Conservation (phyloP, 2,797 vertebrate species). For the Thripadectes ignobilis region DNA sequence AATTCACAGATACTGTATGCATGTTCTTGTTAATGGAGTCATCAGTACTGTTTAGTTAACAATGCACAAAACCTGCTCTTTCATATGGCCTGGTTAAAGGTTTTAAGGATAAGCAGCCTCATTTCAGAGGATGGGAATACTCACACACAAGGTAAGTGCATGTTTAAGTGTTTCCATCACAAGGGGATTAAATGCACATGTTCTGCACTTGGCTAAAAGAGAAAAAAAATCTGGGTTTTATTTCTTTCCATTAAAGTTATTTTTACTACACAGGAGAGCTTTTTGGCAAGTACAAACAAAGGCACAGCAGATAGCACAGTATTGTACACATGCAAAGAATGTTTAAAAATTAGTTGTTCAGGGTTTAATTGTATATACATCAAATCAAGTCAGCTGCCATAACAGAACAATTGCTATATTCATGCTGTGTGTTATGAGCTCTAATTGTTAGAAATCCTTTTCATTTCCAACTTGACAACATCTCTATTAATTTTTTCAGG, state of each 20-base stretch:
- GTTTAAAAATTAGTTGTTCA: not conserved
- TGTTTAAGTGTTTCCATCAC: not conserved
- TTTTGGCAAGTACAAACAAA: not conserved
- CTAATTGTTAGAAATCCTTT: not conserved
- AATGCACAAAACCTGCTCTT: constrained; percentile 44
- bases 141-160: not conserved
- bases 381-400: not conserved
- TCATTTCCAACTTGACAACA: not conserved
- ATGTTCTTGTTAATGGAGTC: constrained; percentile 51
- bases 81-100: not conserved
- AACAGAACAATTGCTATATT: not conserved
- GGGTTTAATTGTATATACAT: not conserved
- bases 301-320: not conserved
- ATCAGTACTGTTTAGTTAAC: constrained; percentile 58
- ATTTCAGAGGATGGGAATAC: not conserved
- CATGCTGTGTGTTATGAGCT: not conserved
- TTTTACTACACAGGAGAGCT: not conserved
- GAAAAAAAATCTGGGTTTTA: not conserved
- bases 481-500: not conserved
- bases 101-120: not conserved
- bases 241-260: not conserved
- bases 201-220: not conserved
- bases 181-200: not conserved
- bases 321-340: not conserved
- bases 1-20: constrained; percentile 32